Conservation (phyloP, 1,140 invertebrate genomes). For the Orussus abietinus region DNA sequence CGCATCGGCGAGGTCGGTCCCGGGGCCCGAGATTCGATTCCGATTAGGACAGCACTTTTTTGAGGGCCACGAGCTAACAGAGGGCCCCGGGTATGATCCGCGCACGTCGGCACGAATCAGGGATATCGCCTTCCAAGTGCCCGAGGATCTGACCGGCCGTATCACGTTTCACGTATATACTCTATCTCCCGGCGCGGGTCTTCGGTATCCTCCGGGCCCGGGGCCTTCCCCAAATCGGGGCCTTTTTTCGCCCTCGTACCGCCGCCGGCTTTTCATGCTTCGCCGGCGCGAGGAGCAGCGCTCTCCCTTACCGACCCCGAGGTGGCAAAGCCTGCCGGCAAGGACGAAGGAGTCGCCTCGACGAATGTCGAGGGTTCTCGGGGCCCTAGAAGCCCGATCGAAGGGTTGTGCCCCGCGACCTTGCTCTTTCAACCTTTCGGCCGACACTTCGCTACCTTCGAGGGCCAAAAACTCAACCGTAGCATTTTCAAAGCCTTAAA, state of each 20-base stretch:
- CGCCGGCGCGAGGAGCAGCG: conserved; percentile 20
- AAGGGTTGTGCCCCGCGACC: too few relatives aligned
- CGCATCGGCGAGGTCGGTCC: background rate
- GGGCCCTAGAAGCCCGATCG: too few relatives aligned
- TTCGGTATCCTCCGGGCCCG: conserved; percentile 4
- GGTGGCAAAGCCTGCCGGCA: too few relatives aligned
- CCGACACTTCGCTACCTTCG: too few relatives aligned
- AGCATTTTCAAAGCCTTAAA: too few relatives aligned
- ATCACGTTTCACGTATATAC: conserved; percentile 39
- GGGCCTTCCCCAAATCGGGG: too few relatives aligned
- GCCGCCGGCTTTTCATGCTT: conserved; percentile 21
- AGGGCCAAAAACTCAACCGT: too few relatives aligned
- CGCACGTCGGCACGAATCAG: conserved; percentile 45
- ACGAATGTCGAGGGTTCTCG: too few relatives aligned
- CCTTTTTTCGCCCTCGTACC: too few relatives aligned
- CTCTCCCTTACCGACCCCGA: too few relatives aligned
- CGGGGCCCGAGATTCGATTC: conserved; percentile 30
- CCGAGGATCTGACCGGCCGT: conserved; percentile 33
- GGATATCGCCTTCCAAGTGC: conserved; percentile 46
- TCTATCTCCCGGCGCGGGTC: conserved; percentile 8
- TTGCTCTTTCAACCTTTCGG: too few relatives aligned
- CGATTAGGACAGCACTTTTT: conserved; percentile 32
- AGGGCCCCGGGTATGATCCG: conserved; percentile 39
- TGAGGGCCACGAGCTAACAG: conserved; percentile 32
- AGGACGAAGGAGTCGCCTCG: too few relatives aligned